phyloP scores from a whole-genome alignment of 2,113 vertebrate species.

The Cyanoderma ruficeps region DNA sequence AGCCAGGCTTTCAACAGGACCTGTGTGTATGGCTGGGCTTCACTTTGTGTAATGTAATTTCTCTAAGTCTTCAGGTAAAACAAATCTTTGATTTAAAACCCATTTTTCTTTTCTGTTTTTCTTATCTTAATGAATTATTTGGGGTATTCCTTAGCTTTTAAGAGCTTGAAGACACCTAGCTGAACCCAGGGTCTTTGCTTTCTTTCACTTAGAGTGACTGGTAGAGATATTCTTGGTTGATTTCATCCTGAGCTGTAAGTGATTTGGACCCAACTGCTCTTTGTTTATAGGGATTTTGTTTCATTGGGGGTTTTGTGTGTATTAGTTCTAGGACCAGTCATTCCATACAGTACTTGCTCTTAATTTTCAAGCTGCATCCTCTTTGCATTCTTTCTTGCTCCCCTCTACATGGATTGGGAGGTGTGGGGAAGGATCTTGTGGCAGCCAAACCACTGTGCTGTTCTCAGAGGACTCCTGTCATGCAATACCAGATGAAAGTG shows the following conservation, averaged over 20 bases:
- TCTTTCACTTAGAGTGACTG: background rate
- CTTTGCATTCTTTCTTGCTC: background rate
- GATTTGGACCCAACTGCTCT: background rate
- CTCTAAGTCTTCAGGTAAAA: background rate
- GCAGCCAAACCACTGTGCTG: background rate
- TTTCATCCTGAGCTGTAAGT: background rate
- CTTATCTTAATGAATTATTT: background rate
- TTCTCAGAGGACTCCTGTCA: background rate
- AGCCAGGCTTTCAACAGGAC: background rate
- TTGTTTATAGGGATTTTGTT: background rate
- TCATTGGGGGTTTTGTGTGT: background rate
- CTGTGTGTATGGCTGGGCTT: background rate
- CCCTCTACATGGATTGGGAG: fast-evolving
- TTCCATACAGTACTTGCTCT: background rate
- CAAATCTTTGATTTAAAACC: background rate
- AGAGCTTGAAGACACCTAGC: background rate
- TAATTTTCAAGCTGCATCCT: background rate
- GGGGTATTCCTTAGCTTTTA: background rate
- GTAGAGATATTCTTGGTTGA: background rate
- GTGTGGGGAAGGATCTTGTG: background rate
- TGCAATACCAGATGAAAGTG: background rate
- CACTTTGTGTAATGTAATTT: background rate
- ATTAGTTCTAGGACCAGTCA: background rate
- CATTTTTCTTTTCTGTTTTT: background rate
- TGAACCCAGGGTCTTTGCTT: background rate